Base-by-base conservation (phyloP, 1,140 invertebrate genomes). In the Metopolophium dirhodum region DNA sequence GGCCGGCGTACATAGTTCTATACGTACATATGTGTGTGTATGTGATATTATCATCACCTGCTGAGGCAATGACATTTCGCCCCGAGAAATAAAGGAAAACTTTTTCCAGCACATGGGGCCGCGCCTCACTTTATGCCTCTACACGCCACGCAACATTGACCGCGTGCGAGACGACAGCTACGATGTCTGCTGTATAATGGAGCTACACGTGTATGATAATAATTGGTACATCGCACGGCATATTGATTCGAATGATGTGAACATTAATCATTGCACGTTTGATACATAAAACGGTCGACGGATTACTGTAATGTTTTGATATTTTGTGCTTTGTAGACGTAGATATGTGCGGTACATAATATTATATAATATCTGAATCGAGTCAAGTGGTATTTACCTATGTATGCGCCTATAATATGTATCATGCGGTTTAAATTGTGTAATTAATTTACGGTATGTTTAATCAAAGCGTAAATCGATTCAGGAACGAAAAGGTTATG, bases 31-130 rank as follows among this genome's bases (percentile, higher is more conserved):
- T 61, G 30, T n/a, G 11, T 68, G 61, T 30, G 30, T n/a, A 2
- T 68, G 30, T 26, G 37, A 26, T 85, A 85, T 77, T 77, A 77
- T 85, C 83, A 85, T 85, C 83, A 45, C 83, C 83, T 85, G 83
- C 23, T 37, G 77, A 83, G 35, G 77, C n/a, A 85, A 85, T 85
- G 83, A 30, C 23, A 85, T 85, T 85, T 85, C 23, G 0, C 3
- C 41, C 41, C 41, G 4, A 11, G 14, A 87, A 51, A 37, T 11
- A 47, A 87, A n/a, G n/a, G 47, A 51, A 88, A 88, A 88, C 47
- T 88, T 88, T 88, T 88, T 51, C 11, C 47, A 22, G 20, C 49
- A 51, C 45, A 51, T 18, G 8, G 8, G 7, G 35, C 35, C 22
- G 14, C 22, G 35, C 22, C 30, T 41, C 11, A 18, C 30, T 77